Evolutionary conservation across 2,797 vertebrate genomes (phyloP), one percentile per base, ranked within the genome.

Genomic region (Synaphobranchus kaupii): DNA sequence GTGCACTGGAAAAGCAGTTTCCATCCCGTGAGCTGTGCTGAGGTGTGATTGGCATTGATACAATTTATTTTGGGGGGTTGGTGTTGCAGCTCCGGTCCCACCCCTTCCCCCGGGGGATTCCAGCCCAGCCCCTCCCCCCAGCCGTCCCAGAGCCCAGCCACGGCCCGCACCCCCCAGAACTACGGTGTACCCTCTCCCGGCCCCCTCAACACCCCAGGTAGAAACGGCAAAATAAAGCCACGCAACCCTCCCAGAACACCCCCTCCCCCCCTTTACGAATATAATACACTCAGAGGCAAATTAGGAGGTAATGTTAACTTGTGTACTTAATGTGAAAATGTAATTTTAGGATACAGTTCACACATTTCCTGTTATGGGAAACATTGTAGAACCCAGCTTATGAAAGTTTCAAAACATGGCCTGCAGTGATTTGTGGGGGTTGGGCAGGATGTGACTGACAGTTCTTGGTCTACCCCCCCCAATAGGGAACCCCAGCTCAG

Each of bases 101-200:
- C 97, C 4, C 98, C 98, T 0, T 99, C 98, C 20, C 98, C 98
- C 0, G 97, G 98, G 54, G 97, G 98, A 2, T 99, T 99, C 94
- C 97, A 99, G 91, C 98, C 98, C 86, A 99, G 98, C 91, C 98
- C 98, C 0, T 99, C 98, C 76, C 98, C 98, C 1, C 98, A 99
- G 78, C 97, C 98, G 0, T 98, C 98, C 0, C 98, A 99, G 91
- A 99, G 98, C 89, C 98, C 98, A 0, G 97, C 97, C 86, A 96
- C 95, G 1, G 97, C 97, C 54, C 95, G 98, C 17, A 99, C 98
- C 0, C 98, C 98, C 0, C 98, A 98, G 94, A 98, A 97, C 94
- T 99, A 98, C 1, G 97, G 98, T 0, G 97, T 98, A 5, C 97
- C 98, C 0, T 96, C 96, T 0, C 96, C 96, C 0, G 98, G 98